Conservation (phyloP, 2,113 vertebrate species). For the Gallinago media region DNA sequence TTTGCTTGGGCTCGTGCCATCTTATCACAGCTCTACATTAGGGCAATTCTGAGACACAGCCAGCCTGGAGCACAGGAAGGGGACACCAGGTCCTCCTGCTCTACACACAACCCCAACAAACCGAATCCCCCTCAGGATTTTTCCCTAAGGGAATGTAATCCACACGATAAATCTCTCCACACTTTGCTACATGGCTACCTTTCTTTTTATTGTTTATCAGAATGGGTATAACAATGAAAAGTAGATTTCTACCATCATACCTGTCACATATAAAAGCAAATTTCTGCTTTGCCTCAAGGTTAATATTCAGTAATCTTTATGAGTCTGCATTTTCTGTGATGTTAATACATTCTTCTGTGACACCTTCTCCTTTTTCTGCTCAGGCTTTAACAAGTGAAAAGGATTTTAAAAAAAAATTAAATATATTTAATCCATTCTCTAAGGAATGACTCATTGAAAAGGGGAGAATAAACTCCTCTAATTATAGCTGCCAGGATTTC, state of each 20-base stretch:
- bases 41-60: neutral
- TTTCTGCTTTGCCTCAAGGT: neutral
- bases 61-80: neutral
- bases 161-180: neutral
- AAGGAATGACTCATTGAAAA: constrained; percentile 42
- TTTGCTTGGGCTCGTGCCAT: neutral
- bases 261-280: neutral
- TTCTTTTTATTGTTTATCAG: neutral
- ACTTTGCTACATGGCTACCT: neutral
- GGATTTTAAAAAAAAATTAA: neutral
- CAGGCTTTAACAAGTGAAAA: neutral
- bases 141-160: neutral
- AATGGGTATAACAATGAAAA: neutral
- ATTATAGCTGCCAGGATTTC: constrained; percentile 45
- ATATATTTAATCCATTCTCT: constrained; percentile 7
- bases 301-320: neutral
- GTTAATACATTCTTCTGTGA: neutral
- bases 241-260: neutral
- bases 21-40: neutral
- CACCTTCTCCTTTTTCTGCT: neutral
- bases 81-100: neutral
- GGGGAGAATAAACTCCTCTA: neutral
- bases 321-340: neutral
- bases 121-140: neutral
- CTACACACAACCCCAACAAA: neutral